Percentiles rank a stretch among this genome's conserved stretches.
These are phyloP conservation scores for Agriotes lineatus DNA, from an alignment of 2,888 invertebrate genomes.

Conservation along the genomic window DNA sequence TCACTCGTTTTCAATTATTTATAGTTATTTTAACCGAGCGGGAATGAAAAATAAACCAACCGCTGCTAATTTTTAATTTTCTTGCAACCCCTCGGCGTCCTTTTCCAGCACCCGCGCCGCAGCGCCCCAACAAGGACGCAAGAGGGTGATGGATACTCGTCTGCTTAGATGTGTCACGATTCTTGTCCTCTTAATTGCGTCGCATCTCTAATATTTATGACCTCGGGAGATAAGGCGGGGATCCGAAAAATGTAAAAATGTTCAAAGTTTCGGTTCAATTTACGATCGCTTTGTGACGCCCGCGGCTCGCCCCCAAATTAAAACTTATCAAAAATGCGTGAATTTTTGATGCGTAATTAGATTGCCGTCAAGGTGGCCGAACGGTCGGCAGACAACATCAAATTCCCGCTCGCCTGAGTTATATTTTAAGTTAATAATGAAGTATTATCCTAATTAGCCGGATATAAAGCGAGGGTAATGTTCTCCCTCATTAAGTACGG, in stretches of 20 bases:
- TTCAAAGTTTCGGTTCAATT: constrained; percentile 39
- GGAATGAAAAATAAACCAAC: constrained; percentile 61
- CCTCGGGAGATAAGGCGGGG: constrained; percentile 43
- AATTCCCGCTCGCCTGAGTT: constrained; percentile 22
- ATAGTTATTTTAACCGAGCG: constrained; percentile 62
- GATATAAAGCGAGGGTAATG: constrained; percentile 50
- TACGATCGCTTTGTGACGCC: constrained; percentile 32
- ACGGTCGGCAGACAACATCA: neutral
- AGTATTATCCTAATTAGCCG: constrained; percentile 53
- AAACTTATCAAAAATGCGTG: too few species aligned
- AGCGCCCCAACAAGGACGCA: constrained; percentile 20
- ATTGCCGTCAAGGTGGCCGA: neutral
- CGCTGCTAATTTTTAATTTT: constrained; percentile 58
- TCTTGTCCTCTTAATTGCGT: constrained; percentile 46
- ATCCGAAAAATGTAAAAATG: constrained; percentile 39
- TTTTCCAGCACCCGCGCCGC: neutral
- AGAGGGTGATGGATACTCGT: constrained; percentile 36
- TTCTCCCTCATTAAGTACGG: constrained; percentile 50
- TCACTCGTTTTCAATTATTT: constrained; percentile 64
- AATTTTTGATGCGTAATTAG: too few species aligned
- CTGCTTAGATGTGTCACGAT: constrained; percentile 41
- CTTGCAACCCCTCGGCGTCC: constrained; percentile 31
- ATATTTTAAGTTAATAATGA: constrained; percentile 52
- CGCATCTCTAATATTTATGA: constrained; percentile 47
- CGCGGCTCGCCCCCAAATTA: neutral